phyloP scores from a whole-genome alignment of 2,797 vertebrate genomes.

The Lagorchestes hirsutus region DNA sequence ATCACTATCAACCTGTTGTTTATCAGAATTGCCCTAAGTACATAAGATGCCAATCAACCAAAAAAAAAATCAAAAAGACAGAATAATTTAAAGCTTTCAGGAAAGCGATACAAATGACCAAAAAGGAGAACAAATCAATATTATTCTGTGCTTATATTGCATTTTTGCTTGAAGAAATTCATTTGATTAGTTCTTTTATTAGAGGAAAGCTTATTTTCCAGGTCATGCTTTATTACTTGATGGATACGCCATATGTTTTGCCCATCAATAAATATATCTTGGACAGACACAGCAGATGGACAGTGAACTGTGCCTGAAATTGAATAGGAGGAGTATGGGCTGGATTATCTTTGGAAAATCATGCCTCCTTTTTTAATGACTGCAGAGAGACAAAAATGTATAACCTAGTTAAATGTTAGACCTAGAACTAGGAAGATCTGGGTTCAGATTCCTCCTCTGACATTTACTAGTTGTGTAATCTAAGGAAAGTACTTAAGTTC shows the following conservation, averaged over 20 bases:
- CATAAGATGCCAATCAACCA: conserved; percentile 29
- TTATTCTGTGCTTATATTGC: conserved; percentile 43
- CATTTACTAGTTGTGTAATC: not conserved
- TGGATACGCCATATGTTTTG: not conserved
- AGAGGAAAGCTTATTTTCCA: not conserved
- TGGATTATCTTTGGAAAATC: not conserved
- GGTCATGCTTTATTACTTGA: not conserved
- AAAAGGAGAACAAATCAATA: conserved; percentile 51
- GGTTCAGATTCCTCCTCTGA: not conserved
- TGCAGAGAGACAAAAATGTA: not conserved
- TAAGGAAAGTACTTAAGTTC: not conserved
- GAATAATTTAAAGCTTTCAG: conserved; percentile 49
- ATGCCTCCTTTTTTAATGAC: not conserved
- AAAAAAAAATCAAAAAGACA: conserved; percentile 40
- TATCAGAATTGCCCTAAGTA: conserved; percentile 43
- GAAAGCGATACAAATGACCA: not conserved
- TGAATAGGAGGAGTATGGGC: not conserved
- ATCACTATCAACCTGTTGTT: conserved; percentile 3
- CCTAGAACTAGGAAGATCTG: not conserved
- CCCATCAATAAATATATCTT: not conserved
- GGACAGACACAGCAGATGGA: not conserved
- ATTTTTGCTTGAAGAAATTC: conserved; percentile 36
- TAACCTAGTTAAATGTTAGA: not conserved
- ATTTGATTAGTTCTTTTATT: not conserved
- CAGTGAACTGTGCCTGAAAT: not conserved